Evolutionary conservation across 2,113 vertebrate species (phyloP).

Genomic region (Xiphias gladius): DNA sequence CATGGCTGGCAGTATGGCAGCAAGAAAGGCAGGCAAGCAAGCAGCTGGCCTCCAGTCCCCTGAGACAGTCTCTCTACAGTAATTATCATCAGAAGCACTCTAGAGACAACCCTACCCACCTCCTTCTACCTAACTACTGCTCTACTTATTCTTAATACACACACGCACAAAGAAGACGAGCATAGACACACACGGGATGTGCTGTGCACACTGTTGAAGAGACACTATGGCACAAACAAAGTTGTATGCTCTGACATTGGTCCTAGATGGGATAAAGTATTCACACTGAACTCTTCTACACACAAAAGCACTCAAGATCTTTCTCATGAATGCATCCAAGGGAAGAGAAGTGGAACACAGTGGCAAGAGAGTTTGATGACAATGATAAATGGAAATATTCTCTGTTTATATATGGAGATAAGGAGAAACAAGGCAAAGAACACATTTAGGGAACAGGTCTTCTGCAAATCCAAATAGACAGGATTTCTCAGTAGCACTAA

Average conservation of each 20-base stretch:
- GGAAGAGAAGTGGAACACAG: conserved; percentile 32
- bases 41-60: conserved; percentile 72
- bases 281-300: conserved; percentile 64
- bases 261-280: conserved; percentile 61
- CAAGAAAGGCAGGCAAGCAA: conserved; percentile 36
- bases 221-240: conserved; percentile 57
- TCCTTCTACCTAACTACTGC: conserved; percentile 61
- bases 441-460: conserved; percentile 7
- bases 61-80: conserved; percentile 78
- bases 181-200: conserved; percentile 29
- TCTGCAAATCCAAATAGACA: conserved; percentile 25
- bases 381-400: conserved; percentile 44
- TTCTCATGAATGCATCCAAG: conserved; percentile 45
- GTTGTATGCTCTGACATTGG: conserved; percentile 32
- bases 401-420: conserved; percentile 31
- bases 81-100: conserved; percentile 84
- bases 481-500: conserved; percentile 11
- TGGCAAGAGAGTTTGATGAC: conserved; percentile 20
- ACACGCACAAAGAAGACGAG: conserved; percentile 30
- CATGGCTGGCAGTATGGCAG: conserved; percentile 46
- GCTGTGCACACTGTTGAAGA: conserved; percentile 26
- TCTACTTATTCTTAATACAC: conserved; percentile 61
- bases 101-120: conserved; percentile 62
- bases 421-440: neutral
- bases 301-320: conserved; percentile 74